Percentiles rank a stretch among this genome's conserved stretches.
Evolutionary conservation across 2,113 vertebrate species (phyloP).

Genomic region (Circaetus cinerascens): DNA sequence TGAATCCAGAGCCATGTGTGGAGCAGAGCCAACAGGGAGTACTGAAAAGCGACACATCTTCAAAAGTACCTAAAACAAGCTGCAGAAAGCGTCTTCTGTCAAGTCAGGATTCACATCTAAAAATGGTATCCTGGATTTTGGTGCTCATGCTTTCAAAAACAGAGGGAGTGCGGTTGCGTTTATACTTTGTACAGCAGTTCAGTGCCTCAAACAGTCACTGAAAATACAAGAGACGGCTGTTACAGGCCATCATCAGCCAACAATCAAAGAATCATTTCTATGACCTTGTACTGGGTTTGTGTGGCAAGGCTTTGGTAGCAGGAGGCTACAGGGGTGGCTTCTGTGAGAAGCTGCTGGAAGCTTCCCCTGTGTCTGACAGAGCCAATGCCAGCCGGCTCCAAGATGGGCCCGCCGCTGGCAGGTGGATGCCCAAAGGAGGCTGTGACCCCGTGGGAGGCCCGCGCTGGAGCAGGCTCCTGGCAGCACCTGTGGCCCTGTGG

Average conservation of each 20-base stretch:
- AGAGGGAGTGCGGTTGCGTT: background rate
- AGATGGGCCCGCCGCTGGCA: too few species aligned
- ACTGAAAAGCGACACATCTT: background rate
- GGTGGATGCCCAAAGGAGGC: too few species aligned
- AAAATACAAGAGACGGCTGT: background rate
- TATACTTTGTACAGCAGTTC: background rate
- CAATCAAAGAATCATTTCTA: background rate
- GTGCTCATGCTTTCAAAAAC: background rate
- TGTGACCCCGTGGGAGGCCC: too few species aligned
- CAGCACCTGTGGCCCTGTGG: too few species aligned
- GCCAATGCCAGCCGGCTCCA: too few species aligned
- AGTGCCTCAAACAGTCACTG: background rate
- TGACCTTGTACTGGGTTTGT: background rate
- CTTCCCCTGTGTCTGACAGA: too few species aligned
- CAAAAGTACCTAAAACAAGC: background rate
- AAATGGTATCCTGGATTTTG: background rate
- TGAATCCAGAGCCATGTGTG: background rate
- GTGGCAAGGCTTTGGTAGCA: too few species aligned
- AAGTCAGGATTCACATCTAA: background rate
- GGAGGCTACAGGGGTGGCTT: too few species aligned
- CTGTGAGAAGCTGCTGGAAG: too few species aligned
- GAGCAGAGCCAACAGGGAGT: background rate
- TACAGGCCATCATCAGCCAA: background rate
- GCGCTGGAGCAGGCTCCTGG: too few species aligned
- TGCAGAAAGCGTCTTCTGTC: background rate